Percentiles rank a stretch among this genome's conserved stretches.
Evolutionary conservation across 2,797 vertebrate species (phyloP).

Genomic region (Parauchenoglanis punctatus): DNA sequence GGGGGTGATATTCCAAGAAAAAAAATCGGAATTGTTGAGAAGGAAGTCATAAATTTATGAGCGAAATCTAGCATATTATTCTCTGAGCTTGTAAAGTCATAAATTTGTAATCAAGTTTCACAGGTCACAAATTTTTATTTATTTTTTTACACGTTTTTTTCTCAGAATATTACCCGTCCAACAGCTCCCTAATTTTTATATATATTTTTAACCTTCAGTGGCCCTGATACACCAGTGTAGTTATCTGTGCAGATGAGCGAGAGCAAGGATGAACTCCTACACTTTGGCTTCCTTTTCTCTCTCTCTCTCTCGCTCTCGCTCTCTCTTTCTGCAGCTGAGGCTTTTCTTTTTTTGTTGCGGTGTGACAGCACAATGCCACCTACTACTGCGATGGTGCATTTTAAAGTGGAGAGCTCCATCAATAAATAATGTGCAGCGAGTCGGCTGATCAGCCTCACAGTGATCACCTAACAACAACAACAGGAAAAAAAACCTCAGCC

Average conservation of each 20-base stretch:
- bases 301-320: not conserved
- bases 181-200: too few relatives aligned
- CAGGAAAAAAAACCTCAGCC: not conserved
- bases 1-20: too few relatives aligned
- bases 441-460: conserved; percentile 55
- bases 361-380: conserved; percentile 61
- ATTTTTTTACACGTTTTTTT: too few relatives aligned
- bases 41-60: too few relatives aligned
- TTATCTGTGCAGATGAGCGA: not conserved
- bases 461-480: conserved; percentile 38
- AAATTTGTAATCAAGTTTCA: too few relatives aligned
- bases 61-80: too few relatives aligned
- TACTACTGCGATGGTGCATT: conserved; percentile 62
- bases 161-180: too few relatives aligned
- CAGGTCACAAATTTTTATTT: too few relatives aligned
- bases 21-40: too few relatives aligned
- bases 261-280: not conserved
- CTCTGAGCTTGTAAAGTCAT: too few relatives aligned
- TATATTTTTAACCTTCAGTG: too few relatives aligned
- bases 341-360: conserved; percentile 26
- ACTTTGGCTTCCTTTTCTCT: not conserved
- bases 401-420: conserved; percentile 56
- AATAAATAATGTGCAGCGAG: conserved; percentile 58
- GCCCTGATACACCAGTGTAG: too few relatives aligned
- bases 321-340: conserved; percentile 13